Base-by-base conservation (phyloP, 2,113 vertebrate species). In the Seriola quinqueradiata region DNA sequence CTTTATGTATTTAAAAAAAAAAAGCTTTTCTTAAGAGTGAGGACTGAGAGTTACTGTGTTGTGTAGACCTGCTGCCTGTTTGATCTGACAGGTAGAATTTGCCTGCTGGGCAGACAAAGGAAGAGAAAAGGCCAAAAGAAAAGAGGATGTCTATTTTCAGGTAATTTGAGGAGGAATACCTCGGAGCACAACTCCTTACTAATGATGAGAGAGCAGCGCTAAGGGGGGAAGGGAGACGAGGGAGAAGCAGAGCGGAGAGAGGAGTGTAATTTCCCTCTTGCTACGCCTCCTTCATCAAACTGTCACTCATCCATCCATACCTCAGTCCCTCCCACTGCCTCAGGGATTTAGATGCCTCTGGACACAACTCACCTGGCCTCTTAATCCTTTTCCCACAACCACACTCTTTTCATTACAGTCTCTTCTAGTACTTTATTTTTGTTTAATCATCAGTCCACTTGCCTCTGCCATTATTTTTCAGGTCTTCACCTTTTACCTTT, bases 81-180 rank as follows among this genome's bases (percentile, higher is more conserved):
- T 95, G 94, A 96, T 94, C 92, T 95, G 93, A 93, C 93, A 94
- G 90, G 89, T 88, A 94, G 91, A 94, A 95, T 95, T 92, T 95
- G 92, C 91, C 94, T 71, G 44, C 40, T 5, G 89, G 95, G 88
- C 84, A 94, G 89, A 89, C 77, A 65, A 84, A 90, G 86, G 88
- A 92, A 91, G 86, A 86, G 79, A 93, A 89, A 89, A 87, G 81
- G 89, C 75, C 88, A 89, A 84, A 92, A 91, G 88, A 92, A 93
- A 92, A 91, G 86, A 93, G 91, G 88, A 93, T 92, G 92, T 94
- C 90, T 95, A 85, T 91, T 94, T 93, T 91, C 86, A 79, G 88
- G 95, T 95, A 95, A 95, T 85, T 58, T 84, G 94, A 96, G 92
- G 87, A 89, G 93, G 77, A 86, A 79, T 90, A 87, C 86, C 91